Base-by-base conservation (phyloP, 1,140 invertebrate genomes). In the Temnothorax longispinosus region DNA sequence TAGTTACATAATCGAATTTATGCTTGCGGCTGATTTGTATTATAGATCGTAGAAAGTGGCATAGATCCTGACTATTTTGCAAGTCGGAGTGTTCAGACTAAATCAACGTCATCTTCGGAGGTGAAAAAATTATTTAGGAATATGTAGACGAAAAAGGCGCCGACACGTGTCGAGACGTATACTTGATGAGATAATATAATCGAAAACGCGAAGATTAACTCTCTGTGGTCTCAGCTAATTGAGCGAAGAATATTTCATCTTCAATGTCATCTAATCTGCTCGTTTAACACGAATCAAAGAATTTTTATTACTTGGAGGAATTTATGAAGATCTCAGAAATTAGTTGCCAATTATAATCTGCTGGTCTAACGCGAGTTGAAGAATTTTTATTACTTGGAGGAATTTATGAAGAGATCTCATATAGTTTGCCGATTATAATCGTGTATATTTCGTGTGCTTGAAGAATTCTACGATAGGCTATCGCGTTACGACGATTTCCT, bases 1-100 rank as follows among this genome's bases (percentile, higher is more conserved):
- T 56, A 10, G 35, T 82, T 82, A 67, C 67, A 74, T 82, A 74
- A 82, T 82, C 67, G 54, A 82, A 82, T 82, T 82, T 44, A 56
- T 47, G 52, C 52, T 32, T 35, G 52, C 8, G 32, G 35, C 21
- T 81, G 65, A 82, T 82, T 82, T 47, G 62, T 52, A 82, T 74
- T 41, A 27, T 27, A 72, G 27, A 74, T 74, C 41, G 38, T 27
- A 72, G 27, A 74, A 13, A 60, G 69, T 38, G 15, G 67, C 38
- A 58, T 62, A 60, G 69, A 84, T 84, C 38, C 32, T 21, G n/a
- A 15, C 21, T 58, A 81, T 84, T 75, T 75, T 50, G 44, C 47
- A 50, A 84, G 15, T 60, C 11, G 18, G 1, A 60, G 11, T 18
- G 15, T 78, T 10, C 41, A 35, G 18, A 41, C 8, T 41, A 27